Percentiles rank a stretch among this genome's conserved stretches.
phyloP scores from a whole-genome alignment of 2,113 vertebrate species.

The Papio anubis region DNA sequence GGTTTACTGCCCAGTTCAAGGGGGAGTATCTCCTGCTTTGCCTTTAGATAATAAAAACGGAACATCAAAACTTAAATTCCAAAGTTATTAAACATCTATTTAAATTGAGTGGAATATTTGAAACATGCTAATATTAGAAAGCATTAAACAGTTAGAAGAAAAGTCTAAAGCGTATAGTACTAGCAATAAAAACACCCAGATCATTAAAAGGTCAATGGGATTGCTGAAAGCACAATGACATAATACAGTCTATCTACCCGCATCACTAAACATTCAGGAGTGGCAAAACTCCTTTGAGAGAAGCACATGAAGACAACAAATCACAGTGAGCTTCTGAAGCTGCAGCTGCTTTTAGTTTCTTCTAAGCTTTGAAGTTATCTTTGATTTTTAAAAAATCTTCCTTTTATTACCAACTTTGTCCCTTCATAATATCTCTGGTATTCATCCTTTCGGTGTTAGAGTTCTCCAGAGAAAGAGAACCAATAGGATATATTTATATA shows the following conservation, averaged over 20 bases:
- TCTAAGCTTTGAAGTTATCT: conserved; percentile 38
- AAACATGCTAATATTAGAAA: conserved; percentile 38
- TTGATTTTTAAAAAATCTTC: conserved; percentile 33
- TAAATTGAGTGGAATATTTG: background rate
- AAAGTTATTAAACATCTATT: background rate
- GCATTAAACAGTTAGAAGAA: conserved; percentile 16
- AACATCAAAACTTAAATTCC: background rate
- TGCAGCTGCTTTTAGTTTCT: conserved; percentile 25
- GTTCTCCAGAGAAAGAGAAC: background rate
- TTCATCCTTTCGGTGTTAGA: background rate
- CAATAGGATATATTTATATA: background rate
- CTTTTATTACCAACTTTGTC: background rate
- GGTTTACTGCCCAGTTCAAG: background rate
- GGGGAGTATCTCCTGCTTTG: background rate
- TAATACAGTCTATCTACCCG: background rate
- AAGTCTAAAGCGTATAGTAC: background rate
- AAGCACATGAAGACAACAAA: background rate
- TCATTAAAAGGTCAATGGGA: background rate
- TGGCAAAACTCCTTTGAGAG: background rate
- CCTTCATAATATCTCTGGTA: background rate
- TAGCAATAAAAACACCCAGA: conserved; percentile 10
- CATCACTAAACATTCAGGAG: background rate
- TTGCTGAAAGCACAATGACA: background rate
- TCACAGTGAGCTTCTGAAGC: background rate
- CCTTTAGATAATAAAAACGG: background rate